phyloP scores from a whole-genome alignment of 2,888 invertebrate species.

The Eumacrocentrus americanus region DNA sequence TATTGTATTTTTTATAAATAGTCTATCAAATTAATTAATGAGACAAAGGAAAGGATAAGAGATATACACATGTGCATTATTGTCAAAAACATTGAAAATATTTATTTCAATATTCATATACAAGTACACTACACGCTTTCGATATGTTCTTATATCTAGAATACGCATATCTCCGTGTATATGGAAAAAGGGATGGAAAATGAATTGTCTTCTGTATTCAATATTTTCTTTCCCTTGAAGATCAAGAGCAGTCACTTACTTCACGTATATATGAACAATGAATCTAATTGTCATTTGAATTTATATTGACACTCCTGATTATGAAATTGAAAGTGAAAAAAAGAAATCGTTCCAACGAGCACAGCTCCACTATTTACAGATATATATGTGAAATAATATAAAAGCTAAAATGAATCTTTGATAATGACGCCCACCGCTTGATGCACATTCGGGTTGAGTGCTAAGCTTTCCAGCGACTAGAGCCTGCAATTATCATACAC shows the following conservation, averaged over 20 bases:
- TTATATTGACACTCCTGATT: neutral
- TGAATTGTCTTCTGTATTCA: neutral
- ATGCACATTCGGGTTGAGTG: conserved; percentile 15
- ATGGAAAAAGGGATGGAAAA: conserved; percentile 5
- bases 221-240: neutral
- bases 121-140: conserved; percentile 51
- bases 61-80: conserved; percentile 36
- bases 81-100: conserved; percentile 54
- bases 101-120: conserved; percentile 52
- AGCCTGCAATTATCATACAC: conserved; percentile 21
- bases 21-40: conserved; percentile 9
- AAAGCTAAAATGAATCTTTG: conserved; percentile 16
- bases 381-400: neutral
- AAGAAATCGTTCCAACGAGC: neutral
- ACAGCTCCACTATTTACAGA: neutral
- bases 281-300: neutral
- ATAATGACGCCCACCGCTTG: conserved; percentile 15
- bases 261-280: neutral
- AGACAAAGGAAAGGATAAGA: conserved; percentile 16
- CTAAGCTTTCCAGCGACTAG: conserved; percentile 26
- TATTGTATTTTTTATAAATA: too few relatives aligned
- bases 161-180: conserved; percentile 43
- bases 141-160: conserved; percentile 50
- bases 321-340: neutral
- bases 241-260: neutral